A percentile compares a stretch with the other conserved stretches of the same genome.
Evolutionary conservation across 2,797 vertebrate species (phyloP).

Genomic region (Silurus aristotelis): DNA sequence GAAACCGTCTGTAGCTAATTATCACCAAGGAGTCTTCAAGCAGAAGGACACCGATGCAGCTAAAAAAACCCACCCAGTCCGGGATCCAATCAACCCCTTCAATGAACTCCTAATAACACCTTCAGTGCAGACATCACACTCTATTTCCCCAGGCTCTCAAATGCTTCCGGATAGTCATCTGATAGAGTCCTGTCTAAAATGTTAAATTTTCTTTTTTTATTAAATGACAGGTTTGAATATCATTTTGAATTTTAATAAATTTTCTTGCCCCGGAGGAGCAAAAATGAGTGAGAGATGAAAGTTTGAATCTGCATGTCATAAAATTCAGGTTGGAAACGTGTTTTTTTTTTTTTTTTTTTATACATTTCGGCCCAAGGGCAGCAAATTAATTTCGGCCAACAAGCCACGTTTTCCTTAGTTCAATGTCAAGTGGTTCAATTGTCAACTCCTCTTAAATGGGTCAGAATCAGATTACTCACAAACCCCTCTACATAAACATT

Average conservation of each 20-base stretch:
- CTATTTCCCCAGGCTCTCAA: not conserved
- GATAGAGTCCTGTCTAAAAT: too few species aligned
- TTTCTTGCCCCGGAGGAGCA: not conserved
- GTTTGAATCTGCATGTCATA: too few species aligned
- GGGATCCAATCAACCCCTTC: not conserved
- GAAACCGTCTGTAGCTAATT: conserved; percentile 1
- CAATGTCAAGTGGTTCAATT: not conserved
- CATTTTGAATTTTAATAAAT: conserved; percentile 1
- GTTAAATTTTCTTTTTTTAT: not conserved
- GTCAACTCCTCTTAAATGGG: not conserved
- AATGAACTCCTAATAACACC: not conserved
- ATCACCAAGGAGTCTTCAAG: not conserved
- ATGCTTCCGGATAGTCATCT: not conserved
- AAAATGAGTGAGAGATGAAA: not conserved
- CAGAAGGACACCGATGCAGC: not conserved
- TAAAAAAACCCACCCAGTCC: not conserved
- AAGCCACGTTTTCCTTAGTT: not conserved
- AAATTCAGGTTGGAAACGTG: not conserved
- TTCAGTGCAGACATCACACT: not conserved
- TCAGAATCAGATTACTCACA: not conserved
- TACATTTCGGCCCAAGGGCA: not conserved
- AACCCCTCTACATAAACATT: not conserved
- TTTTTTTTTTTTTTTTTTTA: too few species aligned
- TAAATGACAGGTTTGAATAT: not conserved
- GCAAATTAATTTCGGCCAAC: not conserved